Evolutionary conservation across 2,113 vertebrate species (phyloP), one percentile per base, ranked within the genome.

Genomic region (Hirundichthys speculiger): DNA sequence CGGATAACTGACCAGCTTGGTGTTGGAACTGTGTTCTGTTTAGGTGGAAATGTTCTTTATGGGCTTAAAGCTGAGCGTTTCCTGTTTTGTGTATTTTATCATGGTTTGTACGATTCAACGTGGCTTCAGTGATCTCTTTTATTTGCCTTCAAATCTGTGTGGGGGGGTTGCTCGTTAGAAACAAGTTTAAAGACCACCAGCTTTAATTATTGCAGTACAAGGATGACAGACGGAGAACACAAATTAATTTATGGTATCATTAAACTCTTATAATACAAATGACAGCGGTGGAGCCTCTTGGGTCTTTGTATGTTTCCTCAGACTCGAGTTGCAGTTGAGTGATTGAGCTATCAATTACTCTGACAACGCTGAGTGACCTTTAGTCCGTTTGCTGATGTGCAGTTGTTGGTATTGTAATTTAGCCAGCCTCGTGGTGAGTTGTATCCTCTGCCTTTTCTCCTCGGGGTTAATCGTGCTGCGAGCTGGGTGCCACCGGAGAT

Each of bases 331-430:
- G 19, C 20, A 24, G 19, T 19, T 54, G 56, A 51, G 25, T 3
- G 38, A 73, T 75, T 59, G 67, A 78, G 69, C 15, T 25, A 22
- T 75, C 53, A 67, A 13, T 40, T 42, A 18, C 34, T 42, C 42
- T 12, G 38, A 34, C 47, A 48, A 63, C 58, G 43, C 0, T 6
- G 0, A n/a, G 22, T 3, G 67, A 67, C 71, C 64, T 58, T 16
- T 24, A 22, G 54, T 61, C 38, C 39, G 6, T n/a, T 38, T 56
- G 54, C 51, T 72, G 45, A 63, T 69, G 58, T 73, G 67, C 69
- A 72, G 73, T 79, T 85, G 80, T 75, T 73, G 75, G 22, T 39
- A 2, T 57, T 51, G 73, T 69, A 64, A 80, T 86, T 67, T 19
- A 81, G 79, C 52, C 53, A 0, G 27, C 52, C 49, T 49, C 0